A percentile compares a stretch with the other conserved stretches of the same genome.
These are phyloP conservation scores for Stegastes partitus DNA, from an alignment of 2,113 vertebrate species.

Conservation along the genomic window DNA sequence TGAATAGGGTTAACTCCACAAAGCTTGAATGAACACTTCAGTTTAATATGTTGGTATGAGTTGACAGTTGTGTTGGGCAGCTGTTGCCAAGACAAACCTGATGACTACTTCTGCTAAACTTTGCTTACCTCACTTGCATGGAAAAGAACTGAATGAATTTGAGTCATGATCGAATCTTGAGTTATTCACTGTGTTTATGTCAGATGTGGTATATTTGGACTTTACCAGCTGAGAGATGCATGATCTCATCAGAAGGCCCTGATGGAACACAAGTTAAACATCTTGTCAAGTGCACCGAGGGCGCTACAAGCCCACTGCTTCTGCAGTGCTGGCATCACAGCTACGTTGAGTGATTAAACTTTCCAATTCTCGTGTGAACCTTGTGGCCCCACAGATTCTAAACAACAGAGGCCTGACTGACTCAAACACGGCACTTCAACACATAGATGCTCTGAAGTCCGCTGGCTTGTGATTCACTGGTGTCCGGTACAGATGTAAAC, in stretches of 20 bases:
- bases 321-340: neutral
- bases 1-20: too few relatives aligned
- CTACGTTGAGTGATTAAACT: slow-evolving; percentile 38
- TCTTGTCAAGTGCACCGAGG: neutral
- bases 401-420: slow-evolving; percentile 61
- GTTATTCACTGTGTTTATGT: slow-evolving; percentile 3
- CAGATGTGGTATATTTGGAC: slow-evolving; percentile 7
- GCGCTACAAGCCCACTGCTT: neutral
- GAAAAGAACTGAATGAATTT: slow-evolving; percentile 1
- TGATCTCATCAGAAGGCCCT: slow-evolving; percentile 1
- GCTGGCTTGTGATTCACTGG: slow-evolving; percentile 56
- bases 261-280: slow-evolving; percentile 2
- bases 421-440: slow-evolving; percentile 52
- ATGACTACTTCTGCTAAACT: slow-evolving; percentile 27
- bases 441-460: slow-evolving; percentile 1
- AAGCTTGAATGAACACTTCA: slow-evolving; percentile 6
- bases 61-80: slow-evolving; percentile 30
- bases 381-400: slow-evolving; percentile 54
- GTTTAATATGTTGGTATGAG: neutral
- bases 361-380: slow-evolving; percentile 33
- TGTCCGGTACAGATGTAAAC: slow-evolving; percentile 62
- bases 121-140: slow-evolving; percentile 2
- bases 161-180: neutral
- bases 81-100: slow-evolving; percentile 20
- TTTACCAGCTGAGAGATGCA: neutral